Evolutionary conservation across 2,797 vertebrate genomes (phyloP).

Genomic region (Botia kubotai): DNA sequence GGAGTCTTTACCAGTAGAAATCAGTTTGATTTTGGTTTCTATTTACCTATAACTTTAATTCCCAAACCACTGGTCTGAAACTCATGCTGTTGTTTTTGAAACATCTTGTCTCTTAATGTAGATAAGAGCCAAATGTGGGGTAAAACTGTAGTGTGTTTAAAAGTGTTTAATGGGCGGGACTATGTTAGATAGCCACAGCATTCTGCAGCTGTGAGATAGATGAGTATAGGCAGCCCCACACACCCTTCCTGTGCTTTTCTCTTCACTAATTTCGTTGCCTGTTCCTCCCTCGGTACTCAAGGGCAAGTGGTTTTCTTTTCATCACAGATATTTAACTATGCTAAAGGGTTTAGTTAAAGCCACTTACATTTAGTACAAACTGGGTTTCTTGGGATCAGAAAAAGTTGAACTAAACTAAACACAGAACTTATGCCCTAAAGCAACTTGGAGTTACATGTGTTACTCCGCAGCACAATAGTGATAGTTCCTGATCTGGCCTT

Average conservation of each 20-base stretch:
- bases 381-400: not conserved
- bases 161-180: conserved; percentile 16
- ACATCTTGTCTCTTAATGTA: not conserved
- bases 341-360: not conserved
- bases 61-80: not conserved
- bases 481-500: not conserved
- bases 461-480: not conserved
- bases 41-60: not conserved
- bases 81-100: not conserved
- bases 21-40: not conserved
- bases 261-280: not conserved
- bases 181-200: conserved; percentile 52
- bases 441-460: not conserved
- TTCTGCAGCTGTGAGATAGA: conserved; percentile 61
- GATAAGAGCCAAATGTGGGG: not conserved
- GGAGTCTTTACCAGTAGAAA: not conserved
- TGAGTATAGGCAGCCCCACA: conserved; percentile 29
- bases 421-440: not conserved
- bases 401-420: no score
- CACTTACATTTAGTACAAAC: not conserved
- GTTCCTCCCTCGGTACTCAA: not conserved
- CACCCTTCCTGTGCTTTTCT: conserved; percentile 34
- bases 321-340: not conserved
- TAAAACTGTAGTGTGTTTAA: not conserved
- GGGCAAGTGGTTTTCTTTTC: not conserved